phyloP scores from a whole-genome alignment of 2,888 invertebrate species.

The Nemotelus pantherinus region DNA sequence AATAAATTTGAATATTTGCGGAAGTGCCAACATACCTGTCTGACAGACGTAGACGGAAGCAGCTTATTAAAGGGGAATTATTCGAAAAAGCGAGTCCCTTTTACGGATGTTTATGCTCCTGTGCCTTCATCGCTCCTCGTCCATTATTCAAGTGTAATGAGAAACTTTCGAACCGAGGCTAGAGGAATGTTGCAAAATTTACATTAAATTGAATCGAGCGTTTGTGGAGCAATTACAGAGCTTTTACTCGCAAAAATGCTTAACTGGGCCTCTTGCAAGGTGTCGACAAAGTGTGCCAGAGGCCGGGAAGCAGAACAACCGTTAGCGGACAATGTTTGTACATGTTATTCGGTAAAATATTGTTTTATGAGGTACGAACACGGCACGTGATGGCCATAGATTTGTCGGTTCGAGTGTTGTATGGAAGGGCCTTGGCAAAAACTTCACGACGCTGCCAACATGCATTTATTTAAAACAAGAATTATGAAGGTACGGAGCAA shows the following conservation, averaged over 20 bases:
- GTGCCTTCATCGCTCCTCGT: conserved; percentile 44
- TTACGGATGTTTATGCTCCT: conserved; percentile 44
- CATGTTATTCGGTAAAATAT: conserved; percentile 35
- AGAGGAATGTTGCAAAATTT: conserved; percentile 11
- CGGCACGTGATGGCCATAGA: conserved; percentile 47
- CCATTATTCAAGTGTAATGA: conserved; percentile 46
- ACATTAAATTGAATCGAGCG: conserved; percentile 25
- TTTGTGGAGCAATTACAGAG: background rate
- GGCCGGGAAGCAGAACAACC: background rate
- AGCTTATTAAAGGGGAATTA: conserved; percentile 41
- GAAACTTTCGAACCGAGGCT: background rate
- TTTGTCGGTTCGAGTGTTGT: conserved; percentile 36
- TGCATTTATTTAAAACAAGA: background rate
- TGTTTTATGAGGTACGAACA: conserved; percentile 50
- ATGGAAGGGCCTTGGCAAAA: background rate
- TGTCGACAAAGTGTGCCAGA: background rate
- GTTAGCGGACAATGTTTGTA: conserved; percentile 9
- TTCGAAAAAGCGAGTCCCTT: conserved; percentile 25
- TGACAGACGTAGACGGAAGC: background rate
- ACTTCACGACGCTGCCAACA: background rate
- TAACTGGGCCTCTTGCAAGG: background rate
- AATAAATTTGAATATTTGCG: too few relatives aligned
- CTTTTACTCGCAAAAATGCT: background rate
- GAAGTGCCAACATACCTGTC: too few relatives aligned
- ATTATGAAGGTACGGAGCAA: background rate